phyloP scores from a whole-genome alignment of 2,113 vertebrate genomes.

The Semicossyphus pulcher region DNA sequence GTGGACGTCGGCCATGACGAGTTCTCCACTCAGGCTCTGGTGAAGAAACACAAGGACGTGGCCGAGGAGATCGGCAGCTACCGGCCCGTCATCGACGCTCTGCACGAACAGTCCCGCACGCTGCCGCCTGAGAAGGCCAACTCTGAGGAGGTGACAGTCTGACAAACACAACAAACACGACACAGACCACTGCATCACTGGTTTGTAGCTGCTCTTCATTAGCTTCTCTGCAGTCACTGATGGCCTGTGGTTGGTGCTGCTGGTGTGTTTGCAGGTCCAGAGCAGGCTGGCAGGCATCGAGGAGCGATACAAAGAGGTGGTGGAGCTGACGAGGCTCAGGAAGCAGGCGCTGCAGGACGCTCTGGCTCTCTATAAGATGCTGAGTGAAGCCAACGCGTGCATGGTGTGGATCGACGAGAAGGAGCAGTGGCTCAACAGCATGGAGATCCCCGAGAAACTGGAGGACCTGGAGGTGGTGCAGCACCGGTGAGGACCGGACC shows the following conservation, averaged over 20 bases:
- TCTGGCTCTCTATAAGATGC: constrained; percentile 95
- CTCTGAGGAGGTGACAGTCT: constrained; percentile 83
- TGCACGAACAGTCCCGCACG: constrained; percentile 91
- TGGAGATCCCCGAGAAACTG: constrained; percentile 97
- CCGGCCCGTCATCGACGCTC: constrained; percentile 90
- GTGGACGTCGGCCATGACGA: constrained; percentile 96
- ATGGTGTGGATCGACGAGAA: constrained; percentile 98
- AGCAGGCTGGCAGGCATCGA: constrained; percentile 91
- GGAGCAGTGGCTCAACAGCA: constrained; percentile 97
- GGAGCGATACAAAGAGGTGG: constrained; percentile 95
- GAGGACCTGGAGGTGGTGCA: constrained; percentile 98
- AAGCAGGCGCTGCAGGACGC: constrained; percentile 98
- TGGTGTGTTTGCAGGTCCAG: constrained; percentile 52
- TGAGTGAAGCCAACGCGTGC: constrained; percentile 94
- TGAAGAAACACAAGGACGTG: constrained; percentile 98
- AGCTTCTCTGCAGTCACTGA: neutral
- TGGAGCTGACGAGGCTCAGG: constrained; percentile 91
- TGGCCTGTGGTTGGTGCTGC: neutral
- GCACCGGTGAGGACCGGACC: constrained; percentile 87
- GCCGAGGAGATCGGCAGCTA: constrained; percentile 94
- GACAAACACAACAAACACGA: neutral
- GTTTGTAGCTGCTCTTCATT: too few species aligned
- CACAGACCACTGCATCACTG: neutral
- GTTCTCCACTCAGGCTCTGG: constrained; percentile 96
- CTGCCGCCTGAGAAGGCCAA: constrained; percentile 85